A percentile compares a stretch with the other conserved stretches of the same genome.
These are phyloP conservation scores for Lasioglossum zephyrum DNA, from an alignment of 2,888 invertebrate genomes.

Conservation along the genomic window DNA sequence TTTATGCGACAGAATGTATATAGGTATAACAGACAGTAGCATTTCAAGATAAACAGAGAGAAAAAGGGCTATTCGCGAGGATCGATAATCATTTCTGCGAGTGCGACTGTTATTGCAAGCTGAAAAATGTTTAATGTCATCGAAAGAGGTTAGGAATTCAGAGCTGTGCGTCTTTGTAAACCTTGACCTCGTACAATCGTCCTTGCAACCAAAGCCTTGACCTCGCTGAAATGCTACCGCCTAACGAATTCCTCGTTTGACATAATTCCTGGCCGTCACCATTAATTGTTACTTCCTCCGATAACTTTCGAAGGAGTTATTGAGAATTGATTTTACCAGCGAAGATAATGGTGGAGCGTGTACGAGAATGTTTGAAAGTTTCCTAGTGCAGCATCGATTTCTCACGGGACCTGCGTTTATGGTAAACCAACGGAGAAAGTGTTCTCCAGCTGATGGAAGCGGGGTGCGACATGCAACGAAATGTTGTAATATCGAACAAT, in stretches of 20 bases:
- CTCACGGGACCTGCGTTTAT: slow-evolving; percentile 14
- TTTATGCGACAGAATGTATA: slow-evolving; percentile 67
- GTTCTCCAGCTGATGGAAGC: slow-evolving; percentile 33
- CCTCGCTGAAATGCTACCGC: slow-evolving; percentile 53
- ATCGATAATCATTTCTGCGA: slow-evolving; percentile 32
- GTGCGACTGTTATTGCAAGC: neutral
- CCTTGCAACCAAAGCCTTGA: slow-evolving; percentile 59
- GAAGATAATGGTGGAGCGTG: neutral
- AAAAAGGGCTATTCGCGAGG: neutral
- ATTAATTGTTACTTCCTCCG: neutral
- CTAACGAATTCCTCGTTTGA: neutral
- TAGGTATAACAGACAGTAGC: slow-evolving; percentile 30
- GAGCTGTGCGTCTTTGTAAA: slow-evolving; percentile 49
- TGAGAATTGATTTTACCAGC: neutral
- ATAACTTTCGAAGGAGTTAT: neutral
- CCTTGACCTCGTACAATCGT: slow-evolving; percentile 70
- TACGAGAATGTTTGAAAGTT: slow-evolving; percentile 12
- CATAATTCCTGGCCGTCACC: neutral
- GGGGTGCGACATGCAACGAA: slow-evolving; percentile 14
- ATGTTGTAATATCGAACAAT: neutral
- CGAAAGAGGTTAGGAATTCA: slow-evolving; percentile 38
- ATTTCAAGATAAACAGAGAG: neutral
- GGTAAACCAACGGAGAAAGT: slow-evolving; percentile 36
- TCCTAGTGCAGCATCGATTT: slow-evolving; percentile 40
- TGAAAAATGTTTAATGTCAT: neutral